Evolutionary conservation across 2,113 vertebrate species (phyloP), one percentile per base, ranked within the genome.

Genomic region (Malurus melanocephalus): DNA sequence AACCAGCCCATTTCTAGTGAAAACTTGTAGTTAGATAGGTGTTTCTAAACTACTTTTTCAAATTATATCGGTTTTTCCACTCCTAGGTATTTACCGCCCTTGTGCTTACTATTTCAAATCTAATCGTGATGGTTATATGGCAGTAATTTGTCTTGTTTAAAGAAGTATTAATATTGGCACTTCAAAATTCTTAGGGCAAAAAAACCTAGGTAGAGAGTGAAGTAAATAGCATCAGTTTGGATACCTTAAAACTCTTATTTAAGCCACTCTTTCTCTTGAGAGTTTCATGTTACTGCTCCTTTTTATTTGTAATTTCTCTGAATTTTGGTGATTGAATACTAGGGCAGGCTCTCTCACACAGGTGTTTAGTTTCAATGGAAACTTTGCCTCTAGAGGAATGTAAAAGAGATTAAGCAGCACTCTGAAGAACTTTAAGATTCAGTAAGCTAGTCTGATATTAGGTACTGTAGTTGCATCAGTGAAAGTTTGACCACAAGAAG

Each of bases 311-410:
- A 3, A 9, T 48, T 24, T 62, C 5, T 33, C 27, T 6, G 1
- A 38, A 10, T 38, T 67, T 21, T 35, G 9, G 8, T 40, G 11
- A 27, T 71, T 1, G 0, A 33, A 46, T 67, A 18, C 11, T 28
- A 24, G 40, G 60, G 15, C 0, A 0, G 32, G 20, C 30, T 49
- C 73, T 68, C 45, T 65, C 30, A 15, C 22, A 2, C 0, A 0
- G 4, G 9, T 80, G 7, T 60, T 77, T 32, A 22, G 21, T 13
- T 26, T 68, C n/a, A 83, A 59, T 24, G 35, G 27, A 59, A 15
- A 2, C 22, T 68, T 67, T 49, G 8, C 10, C 7, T 78, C 33
- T 53, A 48, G 53, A 62, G 9, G 2, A 7, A 30, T 8, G 24
- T 30, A 10, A 40, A 42, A 67, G 79, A 62, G 9, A 2, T 43